Conservation (phyloP, 2,888 invertebrate species). For the Aphrophora alni region DNA sequence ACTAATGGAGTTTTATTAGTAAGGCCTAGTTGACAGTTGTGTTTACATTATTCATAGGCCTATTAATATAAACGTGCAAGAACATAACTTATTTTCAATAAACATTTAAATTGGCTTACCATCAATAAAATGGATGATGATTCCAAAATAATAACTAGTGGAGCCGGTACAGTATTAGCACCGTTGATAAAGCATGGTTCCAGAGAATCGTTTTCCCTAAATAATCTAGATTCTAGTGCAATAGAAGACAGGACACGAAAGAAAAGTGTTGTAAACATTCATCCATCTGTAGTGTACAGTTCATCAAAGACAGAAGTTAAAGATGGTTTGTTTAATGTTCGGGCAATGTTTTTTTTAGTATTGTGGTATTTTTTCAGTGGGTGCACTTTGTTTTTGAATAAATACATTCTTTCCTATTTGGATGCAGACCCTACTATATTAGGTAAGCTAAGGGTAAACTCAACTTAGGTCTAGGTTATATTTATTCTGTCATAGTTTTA, state of each 20-base stretch:
- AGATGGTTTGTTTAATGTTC: conserved; percentile 64
- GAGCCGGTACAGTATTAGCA: neutral
- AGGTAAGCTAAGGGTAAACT: conserved; percentile 66
- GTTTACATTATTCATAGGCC: neutral
- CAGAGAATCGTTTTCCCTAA: conserved; percentile 55
- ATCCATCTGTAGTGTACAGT: conserved; percentile 26
- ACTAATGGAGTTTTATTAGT: neutral
- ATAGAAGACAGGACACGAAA: conserved; percentile 44
- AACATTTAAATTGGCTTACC: neutral
- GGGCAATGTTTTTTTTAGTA: conserved; percentile 67
- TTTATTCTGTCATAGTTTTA: too few species aligned
- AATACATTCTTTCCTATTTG: conserved; percentile 75
- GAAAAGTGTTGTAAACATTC: conserved; percentile 45
- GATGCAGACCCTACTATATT: conserved; percentile 75
- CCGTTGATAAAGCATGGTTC: neutral
- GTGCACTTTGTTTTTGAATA: conserved; percentile 77
- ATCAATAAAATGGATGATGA: neutral
- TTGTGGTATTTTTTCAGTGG: conserved; percentile 81
- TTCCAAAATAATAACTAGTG: neutral
- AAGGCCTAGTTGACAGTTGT: neutral
- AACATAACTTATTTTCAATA: neutral
- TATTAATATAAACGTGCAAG: neutral
- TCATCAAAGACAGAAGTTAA: conserved; percentile 51
- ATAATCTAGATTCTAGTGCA: conserved; percentile 21
- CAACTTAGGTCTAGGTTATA: neutral